Percentiles rank a stretch among this genome's conserved stretches.
Evolutionary conservation across 2,113 vertebrate species (phyloP).

Genomic region (Nothoprocta pentlandii): DNA sequence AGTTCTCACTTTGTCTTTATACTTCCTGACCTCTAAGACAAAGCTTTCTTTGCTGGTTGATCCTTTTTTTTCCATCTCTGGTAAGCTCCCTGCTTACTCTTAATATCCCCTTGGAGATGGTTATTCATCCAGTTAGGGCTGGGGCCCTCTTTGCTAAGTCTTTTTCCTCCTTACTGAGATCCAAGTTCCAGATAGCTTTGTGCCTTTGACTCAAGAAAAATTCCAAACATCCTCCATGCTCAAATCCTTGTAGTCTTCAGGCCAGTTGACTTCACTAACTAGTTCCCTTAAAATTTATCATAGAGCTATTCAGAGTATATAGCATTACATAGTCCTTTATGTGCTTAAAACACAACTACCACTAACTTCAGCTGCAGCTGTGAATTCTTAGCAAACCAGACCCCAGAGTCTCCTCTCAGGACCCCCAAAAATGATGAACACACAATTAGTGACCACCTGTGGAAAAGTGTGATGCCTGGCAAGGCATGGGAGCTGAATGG

Average conservation of each 20-base stretch:
- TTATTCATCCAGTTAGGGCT: conserved; percentile 29
- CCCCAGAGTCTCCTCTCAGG: conserved; percentile 18
- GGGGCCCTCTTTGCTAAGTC: not conserved
- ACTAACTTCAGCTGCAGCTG: conserved; percentile 57
- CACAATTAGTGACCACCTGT: conserved; percentile 55
- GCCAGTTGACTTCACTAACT: conserved; percentile 37
- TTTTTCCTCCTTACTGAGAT: conserved; percentile 18
- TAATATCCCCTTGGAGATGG: conserved; percentile 19
- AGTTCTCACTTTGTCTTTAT: conserved; percentile 24
- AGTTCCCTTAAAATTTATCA: conserved; percentile 23
- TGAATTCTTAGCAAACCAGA: conserved; percentile 52
- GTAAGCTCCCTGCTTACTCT: conserved; percentile 51
- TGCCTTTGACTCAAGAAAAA: conserved; percentile 29
- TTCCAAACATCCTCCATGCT: conserved; percentile 28
- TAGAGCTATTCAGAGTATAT: conserved; percentile 18
- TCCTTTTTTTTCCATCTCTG: conserved; percentile 43
- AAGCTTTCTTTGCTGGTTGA: not conserved
- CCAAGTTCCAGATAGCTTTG: conserved; percentile 28
- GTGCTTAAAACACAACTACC: conserved; percentile 37
- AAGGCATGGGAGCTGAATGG: not conserved
- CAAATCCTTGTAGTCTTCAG: conserved; percentile 30
- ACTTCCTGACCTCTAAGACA: conserved; percentile 22
- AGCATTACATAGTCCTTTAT: conserved; percentile 13
- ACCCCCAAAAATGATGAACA: conserved; percentile 49
- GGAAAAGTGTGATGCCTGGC: conserved; percentile 61